Conservation (phyloP, 2,797 vertebrate species). For the Prionace glauca region DNA sequence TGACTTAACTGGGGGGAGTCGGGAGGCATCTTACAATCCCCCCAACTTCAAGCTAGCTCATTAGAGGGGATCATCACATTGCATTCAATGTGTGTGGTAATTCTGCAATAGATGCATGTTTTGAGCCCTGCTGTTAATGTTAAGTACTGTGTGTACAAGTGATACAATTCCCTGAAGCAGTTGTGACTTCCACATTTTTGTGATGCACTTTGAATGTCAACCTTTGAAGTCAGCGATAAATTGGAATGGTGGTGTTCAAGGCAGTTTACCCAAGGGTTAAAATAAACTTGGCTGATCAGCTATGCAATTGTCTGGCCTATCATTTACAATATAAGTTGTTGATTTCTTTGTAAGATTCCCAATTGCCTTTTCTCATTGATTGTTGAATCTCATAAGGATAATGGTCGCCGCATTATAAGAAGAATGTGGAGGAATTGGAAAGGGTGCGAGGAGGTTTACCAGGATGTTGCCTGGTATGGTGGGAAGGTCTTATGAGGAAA, state of each 20-base stretch:
- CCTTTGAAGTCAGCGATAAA: neutral
- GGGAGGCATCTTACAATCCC: too few species aligned
- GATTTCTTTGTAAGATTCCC: neutral
- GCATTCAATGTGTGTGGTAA: neutral
- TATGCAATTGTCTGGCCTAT: neutral
- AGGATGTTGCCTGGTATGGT: too few species aligned
- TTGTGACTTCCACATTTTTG: neutral
- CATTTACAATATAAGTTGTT: neutral
- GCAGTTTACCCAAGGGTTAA: neutral
- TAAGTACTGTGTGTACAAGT: conserved; percentile 48
- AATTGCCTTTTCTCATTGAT: neutral
- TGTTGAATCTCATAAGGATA: neutral
- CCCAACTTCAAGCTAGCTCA: too few species aligned
- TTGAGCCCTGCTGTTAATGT: conserved; percentile 40
- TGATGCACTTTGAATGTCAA: neutral
- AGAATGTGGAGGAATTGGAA: too few species aligned
- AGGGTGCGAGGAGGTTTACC: too few species aligned
- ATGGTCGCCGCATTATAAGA: too few species aligned
- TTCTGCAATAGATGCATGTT: conserved; percentile 42
- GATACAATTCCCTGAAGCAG: neutral
- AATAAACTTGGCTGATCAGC: neutral
- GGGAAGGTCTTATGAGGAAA: too few species aligned
- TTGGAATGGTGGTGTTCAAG: neutral
- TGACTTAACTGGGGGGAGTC: too few species aligned
- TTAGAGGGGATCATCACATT: too few species aligned